Evolutionary conservation across 37 sponge, comb jelly and placozoan genomes (phyloP).

Genomic region (Agelas oroides): DNA sequence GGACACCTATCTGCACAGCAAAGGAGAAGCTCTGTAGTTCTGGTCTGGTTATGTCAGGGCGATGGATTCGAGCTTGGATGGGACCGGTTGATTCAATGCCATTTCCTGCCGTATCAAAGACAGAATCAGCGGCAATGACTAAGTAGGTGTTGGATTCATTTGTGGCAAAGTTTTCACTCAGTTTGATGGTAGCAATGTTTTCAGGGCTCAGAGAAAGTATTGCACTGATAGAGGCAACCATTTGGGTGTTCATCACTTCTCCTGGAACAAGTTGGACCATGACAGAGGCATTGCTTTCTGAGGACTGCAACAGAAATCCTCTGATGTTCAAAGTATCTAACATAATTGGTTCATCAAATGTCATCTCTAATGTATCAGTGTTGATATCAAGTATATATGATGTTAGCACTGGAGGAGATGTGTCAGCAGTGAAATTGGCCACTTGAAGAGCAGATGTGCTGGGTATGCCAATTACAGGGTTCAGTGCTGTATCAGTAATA

Average conservation of each 20-base stretch:
- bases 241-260: slow-evolving; percentile 19
- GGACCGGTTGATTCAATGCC: slow-evolving; percentile 53
- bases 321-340: slow-evolving; percentile 57
- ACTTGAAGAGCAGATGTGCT: slow-evolving; percentile 41
- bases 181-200: slow-evolving; percentile 67
- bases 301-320: slow-evolving; percentile 60
- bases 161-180: slow-evolving; percentile 69
- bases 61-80: slow-evolving; percentile 27
- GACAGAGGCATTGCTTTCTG: slow-evolving; percentile 6
- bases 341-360: slow-evolving; percentile 84
- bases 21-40: slow-evolving; percentile 62
- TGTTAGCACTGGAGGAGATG: slow-evolving; percentile 57
- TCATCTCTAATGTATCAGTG: slow-evolving; percentile 39
- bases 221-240: slow-evolving; percentile 32
- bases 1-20: slow-evolving; percentile 80
- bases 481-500: slow-evolving; percentile 64
- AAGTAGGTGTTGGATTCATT: slow-evolving; percentile 71
- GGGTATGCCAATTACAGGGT: slow-evolving; percentile 50
- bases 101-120: slow-evolving; percentile 74
- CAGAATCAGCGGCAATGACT: slow-evolving; percentile 38
- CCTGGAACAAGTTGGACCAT: slow-evolving; percentile 45
- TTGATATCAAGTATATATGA: slow-evolving; percentile 77
- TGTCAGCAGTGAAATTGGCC: slow-evolving; percentile 48
- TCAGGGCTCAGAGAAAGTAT: slow-evolving; percentile 22
- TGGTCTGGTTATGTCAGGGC: slow-evolving; percentile 76